Evolutionary conservation across 2,888 invertebrate species (phyloP), one percentile per base, ranked within the genome.

Genomic region (Apamea sordens): DNA sequence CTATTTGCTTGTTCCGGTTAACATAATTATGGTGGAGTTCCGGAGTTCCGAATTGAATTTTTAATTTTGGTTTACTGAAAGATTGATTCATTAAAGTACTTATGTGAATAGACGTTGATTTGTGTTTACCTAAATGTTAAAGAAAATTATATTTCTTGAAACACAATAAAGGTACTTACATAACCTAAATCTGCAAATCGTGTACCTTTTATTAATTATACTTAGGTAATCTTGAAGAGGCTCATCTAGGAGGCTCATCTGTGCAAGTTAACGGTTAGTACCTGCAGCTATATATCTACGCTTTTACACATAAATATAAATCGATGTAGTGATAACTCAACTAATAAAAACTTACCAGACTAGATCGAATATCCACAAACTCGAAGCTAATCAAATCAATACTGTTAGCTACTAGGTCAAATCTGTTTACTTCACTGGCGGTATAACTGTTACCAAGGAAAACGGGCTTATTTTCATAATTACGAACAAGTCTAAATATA

Each of bases 401-500:
- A 41, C 36, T 50, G 68, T 73, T 71, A 73, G 36, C 59, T 18
- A 63, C 50, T 59, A 73, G 69, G 69, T 75, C 71, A 74, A 59
- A 73, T 74, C 50, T 73, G 67, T 73, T 76, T 53, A 86, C 77
- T 77, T 15, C 76, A 15, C 61, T 28, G 36, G 71, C n/a, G 63
- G 44, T 41, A 59, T 36, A 67, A 69, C 72, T 59, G 76, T 71
- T 73, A 69, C 76, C 84, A 85, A 85, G 76, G 84, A 85, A 85
- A 86, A 86, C 84, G 32, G 56, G 71, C 72, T 75, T 69, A 68
- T 77, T 79, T 69, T 76, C 65, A 65, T 73, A 75, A 77, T 85
- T 73, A 76, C 56, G 76, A 82, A 73, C 87, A 69, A 68, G 36
- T 76, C 79, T 78, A 78, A 75, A 80, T 85, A 80, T 77, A 86